phyloP scores from a whole-genome alignment of 2,113 vertebrate species.

The Pluvianellus socialis region DNA sequence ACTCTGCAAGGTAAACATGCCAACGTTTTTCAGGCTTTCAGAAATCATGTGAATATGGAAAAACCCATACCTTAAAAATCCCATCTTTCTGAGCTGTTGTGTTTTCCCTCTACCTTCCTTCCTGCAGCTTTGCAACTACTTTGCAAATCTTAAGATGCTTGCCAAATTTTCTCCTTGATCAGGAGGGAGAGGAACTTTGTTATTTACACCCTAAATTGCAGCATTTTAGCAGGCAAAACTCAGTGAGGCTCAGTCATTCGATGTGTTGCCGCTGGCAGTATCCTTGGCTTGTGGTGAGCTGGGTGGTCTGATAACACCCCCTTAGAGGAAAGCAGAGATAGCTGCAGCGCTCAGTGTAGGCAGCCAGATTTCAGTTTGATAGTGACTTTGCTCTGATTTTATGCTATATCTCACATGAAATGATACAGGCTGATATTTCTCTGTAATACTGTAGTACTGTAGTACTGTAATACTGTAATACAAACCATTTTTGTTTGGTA shows the following conservation, averaged over 20 bases:
- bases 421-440: not conserved
- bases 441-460: not conserved
- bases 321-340: not conserved
- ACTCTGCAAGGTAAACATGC: not conserved
- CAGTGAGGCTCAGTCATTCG: rapidly evolving
- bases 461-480: not conserved
- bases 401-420: not conserved
- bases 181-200: not conserved
- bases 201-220: rapidly evolving
- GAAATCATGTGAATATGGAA: not conserved
- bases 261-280: not conserved
- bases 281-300: rapidly evolving
- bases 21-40: not conserved
- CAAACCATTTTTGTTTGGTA: not conserved
- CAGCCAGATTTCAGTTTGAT: not conserved
- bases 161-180: not conserved
- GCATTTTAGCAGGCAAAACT: not conserved
- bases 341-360: not conserved
- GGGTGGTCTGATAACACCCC: not conserved
- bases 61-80: not conserved
- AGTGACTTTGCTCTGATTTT: not conserved
- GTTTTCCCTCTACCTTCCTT: not conserved
- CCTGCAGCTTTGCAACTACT: not conserved
- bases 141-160: not conserved
- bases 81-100: not conserved